Evolutionary conservation across 2,888 invertebrate genomes (phyloP).

Genomic region (Netelia fuscicornis): DNA sequence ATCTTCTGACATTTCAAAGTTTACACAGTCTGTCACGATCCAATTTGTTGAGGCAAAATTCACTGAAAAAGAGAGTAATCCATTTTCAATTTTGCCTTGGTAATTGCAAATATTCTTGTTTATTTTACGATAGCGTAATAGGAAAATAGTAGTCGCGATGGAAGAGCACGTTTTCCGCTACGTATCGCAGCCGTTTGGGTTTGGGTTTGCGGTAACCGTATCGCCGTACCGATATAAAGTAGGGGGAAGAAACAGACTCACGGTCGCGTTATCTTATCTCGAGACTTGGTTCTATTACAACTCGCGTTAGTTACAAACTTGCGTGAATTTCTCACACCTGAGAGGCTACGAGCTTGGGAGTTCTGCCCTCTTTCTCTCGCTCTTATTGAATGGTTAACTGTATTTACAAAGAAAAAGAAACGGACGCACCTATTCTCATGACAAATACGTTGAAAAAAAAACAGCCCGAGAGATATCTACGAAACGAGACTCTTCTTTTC

Average conservation of each 20-base stretch:
- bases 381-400: neutral
- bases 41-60: no score
- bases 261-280: slow-evolving; percentile 44
- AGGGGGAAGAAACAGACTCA: neutral
- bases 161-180: slow-evolving; percentile 1
- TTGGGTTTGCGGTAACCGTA: slow-evolving; percentile 2
- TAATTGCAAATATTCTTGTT: no score
- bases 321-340: slow-evolving; percentile 36
- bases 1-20: no score
- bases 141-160: neutral
- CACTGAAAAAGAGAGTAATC: no score
- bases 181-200: slow-evolving; percentile 1
- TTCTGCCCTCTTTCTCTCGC: neutral
- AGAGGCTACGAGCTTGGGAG: neutral
- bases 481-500: no score
- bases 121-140: no score
- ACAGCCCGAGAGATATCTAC: no score
- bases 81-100: no score
- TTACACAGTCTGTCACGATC: no score
- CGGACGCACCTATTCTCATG: neutral
- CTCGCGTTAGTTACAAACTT: slow-evolving; percentile 30
- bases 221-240: slow-evolving; percentile 25
- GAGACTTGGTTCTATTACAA: slow-evolving; percentile 18
- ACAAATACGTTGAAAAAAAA: neutral
- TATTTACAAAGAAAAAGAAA: neutral